These are phyloP conservation scores for Pelochelys cantorii DNA, from an alignment of 2,797 vertebrate genomes.

Conservation along the genomic window DNA sequence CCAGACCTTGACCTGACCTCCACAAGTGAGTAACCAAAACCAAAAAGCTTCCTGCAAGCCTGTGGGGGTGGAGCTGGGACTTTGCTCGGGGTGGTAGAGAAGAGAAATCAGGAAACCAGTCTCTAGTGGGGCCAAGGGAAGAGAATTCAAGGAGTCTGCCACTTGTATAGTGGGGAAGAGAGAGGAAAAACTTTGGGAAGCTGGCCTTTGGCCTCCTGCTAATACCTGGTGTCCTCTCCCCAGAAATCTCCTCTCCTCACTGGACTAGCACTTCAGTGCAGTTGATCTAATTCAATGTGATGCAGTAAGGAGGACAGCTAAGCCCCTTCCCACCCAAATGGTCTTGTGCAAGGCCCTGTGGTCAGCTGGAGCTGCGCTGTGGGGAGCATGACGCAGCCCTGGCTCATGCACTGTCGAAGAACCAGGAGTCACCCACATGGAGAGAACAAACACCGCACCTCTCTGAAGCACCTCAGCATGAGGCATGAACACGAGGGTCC, in stretches of 20 bases:
- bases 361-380: background rate
- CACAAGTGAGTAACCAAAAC: slow-evolving; percentile 66
- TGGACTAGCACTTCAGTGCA: background rate
- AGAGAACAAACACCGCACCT: background rate
- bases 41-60: slow-evolving; percentile 50
- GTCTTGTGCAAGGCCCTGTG: rapidly evolving
- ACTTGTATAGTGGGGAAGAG: background rate
- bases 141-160: background rate
- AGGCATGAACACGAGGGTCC: background rate
- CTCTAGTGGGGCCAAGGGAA: rapidly evolving
- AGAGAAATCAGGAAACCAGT: slow-evolving; percentile 29
- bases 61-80: slow-evolving; percentile 20
- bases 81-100: background rate
- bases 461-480: background rate
- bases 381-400: background rate
- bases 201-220: background rate
- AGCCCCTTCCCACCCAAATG: background rate
- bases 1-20: slow-evolving; percentile 63
- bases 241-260: background rate
- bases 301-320: background rate
- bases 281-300: background rate
- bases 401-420: rapidly evolving
- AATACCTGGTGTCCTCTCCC: background rate
- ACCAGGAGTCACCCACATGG: background rate
- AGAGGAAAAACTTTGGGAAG: background rate